Conservation (phyloP, 2,888 invertebrate species). For the Chironomus tentans region DNA sequence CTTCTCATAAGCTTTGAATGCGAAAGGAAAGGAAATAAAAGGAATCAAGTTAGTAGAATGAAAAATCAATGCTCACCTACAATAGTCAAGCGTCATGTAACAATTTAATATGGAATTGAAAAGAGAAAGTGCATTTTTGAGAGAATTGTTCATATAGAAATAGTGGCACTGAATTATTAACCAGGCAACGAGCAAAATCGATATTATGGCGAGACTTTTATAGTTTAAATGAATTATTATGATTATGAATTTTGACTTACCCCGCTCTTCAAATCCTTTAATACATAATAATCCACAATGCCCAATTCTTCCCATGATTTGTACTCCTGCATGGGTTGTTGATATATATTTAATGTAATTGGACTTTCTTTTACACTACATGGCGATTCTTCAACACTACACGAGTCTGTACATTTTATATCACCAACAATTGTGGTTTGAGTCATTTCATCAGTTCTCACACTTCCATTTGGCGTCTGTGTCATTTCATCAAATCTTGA, state of each 20-base stretch:
- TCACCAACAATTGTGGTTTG: neutral
- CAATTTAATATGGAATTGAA: neutral
- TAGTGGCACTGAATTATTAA: neutral
- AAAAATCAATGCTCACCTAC: slow-evolving; percentile 7
- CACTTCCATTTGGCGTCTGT: neutral
- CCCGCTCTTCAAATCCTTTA: slow-evolving; percentile 60
- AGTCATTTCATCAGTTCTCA: neutral
- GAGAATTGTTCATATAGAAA: neutral
- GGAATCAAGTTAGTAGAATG: neutral
- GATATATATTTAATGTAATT: neutral
- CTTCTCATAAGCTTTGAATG: too few species aligned
- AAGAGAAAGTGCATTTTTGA: slow-evolving; percentile 17
- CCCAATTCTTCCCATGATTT: slow-evolving; percentile 52
- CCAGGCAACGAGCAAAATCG: neutral
- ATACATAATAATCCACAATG: slow-evolving; percentile 50
- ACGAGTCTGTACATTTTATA: neutral
- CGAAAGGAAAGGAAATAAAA: neutral
- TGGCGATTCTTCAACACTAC: slow-evolving; percentile 11
- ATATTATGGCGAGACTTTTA: neutral
- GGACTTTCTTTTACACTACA: slow-evolving; percentile 19
- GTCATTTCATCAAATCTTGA: neutral
- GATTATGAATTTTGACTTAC: slow-evolving; percentile 42
- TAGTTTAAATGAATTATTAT: neutral
- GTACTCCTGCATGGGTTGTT: slow-evolving; percentile 33
- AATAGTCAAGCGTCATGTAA: neutral